phyloP scores from a whole-genome alignment of 2,797 vertebrate species.

The Leptoclinus maculatus region DNA sequence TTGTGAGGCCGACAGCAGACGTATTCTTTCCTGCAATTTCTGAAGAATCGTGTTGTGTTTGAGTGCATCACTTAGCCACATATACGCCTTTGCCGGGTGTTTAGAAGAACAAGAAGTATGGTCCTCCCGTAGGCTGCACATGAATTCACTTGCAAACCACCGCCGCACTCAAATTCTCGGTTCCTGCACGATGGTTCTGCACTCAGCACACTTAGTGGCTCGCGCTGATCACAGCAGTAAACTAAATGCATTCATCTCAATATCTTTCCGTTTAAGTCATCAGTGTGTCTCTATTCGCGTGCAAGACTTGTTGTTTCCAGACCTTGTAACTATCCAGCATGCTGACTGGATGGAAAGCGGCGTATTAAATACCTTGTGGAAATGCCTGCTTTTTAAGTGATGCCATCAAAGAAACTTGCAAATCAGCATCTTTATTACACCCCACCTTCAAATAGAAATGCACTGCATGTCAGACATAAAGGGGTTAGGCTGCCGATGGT shows the following conservation, averaged over 20 bases:
- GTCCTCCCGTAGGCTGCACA: neutral
- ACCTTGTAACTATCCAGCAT: constrained; percentile 28
- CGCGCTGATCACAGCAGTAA: constrained; percentile 20
- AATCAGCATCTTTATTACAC: constrained; percentile 4
- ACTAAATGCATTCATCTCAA: constrained; percentile 9
- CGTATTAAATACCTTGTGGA: constrained; percentile 19
- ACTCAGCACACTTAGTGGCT: neutral
- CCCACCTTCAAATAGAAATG: neutral
- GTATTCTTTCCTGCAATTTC: neutral
- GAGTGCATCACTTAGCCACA: neutral
- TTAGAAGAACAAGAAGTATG: constrained; percentile 29
- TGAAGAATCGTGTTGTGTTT: neutral
- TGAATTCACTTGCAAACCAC: neutral
- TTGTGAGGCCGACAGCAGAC: neutral
- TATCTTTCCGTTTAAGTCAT: constrained; percentile 18
- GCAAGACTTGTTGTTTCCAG: constrained; percentile 18
- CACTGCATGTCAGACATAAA: neutral
- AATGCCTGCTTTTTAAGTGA: constrained; percentile 13
- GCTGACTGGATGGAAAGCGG: constrained; percentile 40
- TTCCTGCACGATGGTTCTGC: neutral
- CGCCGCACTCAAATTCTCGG: neutral
- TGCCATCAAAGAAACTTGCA: constrained; percentile 11
- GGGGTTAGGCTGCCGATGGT: neutral
- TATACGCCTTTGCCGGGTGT: neutral
- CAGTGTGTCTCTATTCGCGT: constrained; percentile 6